Conservation (phyloP, 1,140 invertebrate species). For the Lepidurus couesii region DNA sequence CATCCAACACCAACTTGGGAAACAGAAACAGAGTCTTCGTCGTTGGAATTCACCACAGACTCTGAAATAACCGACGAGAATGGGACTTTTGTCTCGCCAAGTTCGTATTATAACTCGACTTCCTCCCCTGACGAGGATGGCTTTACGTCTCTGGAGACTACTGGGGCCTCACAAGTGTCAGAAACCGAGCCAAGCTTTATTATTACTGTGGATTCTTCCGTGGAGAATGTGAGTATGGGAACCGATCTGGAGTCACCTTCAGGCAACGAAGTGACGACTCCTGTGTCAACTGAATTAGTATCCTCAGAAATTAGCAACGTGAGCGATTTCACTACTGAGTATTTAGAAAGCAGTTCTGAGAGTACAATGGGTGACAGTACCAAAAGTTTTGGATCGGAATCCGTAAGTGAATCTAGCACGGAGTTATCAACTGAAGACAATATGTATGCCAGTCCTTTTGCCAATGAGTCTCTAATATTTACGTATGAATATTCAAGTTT, state of each 20-base stretch:
- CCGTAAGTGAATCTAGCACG: background rate
- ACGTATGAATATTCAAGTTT: too few relatives aligned
- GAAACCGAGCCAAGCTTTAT: background rate
- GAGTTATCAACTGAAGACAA: background rate
- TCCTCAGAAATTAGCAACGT: background rate
- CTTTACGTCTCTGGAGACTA: too few relatives aligned
- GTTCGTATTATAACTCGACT: background rate
- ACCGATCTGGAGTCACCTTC: background rate
- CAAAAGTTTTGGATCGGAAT: background rate
- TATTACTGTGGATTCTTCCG: background rate
- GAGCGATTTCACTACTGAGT: background rate
- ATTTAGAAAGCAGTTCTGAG: background rate
- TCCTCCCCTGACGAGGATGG: background rate
- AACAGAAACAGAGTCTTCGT: slow-evolving; percentile 48
- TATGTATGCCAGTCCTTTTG: too few relatives aligned
- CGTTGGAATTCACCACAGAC: slow-evolving; percentile 38
- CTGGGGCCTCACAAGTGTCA: background rate
- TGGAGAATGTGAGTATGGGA: background rate
- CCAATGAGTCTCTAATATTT: too few relatives aligned
- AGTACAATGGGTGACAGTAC: background rate
- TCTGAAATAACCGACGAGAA: background rate
- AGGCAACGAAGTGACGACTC: background rate
- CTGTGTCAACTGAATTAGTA: background rate
- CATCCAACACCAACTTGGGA: slow-evolving; percentile 45
- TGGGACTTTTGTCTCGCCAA: background rate